Conservation (phyloP, 2,797 vertebrate species). For the Meriones psammophilus region DNA sequence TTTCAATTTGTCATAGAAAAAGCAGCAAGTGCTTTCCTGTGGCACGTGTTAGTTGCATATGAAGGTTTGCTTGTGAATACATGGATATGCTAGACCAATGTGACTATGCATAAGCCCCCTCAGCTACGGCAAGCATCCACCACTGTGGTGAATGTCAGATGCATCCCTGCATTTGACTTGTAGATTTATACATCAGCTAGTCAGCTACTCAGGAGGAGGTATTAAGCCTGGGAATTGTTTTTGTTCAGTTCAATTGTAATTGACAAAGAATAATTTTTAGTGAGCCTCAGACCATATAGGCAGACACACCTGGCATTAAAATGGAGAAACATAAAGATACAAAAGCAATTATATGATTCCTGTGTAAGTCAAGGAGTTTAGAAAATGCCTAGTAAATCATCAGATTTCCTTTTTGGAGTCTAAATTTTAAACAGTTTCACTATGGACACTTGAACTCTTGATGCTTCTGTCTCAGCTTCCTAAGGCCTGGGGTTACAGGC, state of each 20-base stretch:
- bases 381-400: conserved; percentile 20
- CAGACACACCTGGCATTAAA: not conserved
- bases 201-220: not conserved
- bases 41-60: not conserved
- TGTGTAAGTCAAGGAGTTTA: conserved; percentile 7
- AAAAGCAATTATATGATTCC: not conserved
- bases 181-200: not conserved
- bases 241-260: conserved; percentile 1
- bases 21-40: not conserved
- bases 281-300: not conserved
- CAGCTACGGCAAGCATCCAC: not conserved
- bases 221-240: not conserved
- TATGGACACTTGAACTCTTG: not conserved
- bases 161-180: not conserved
- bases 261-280: conserved; percentile 1
- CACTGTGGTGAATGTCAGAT: not conserved
- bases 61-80: conserved; percentile 3
- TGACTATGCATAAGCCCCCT: not conserved
- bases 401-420: not conserved
- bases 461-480: not conserved
- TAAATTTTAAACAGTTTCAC: not conserved
- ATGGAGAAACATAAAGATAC: not conserved
- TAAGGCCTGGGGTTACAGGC: not conserved
- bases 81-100: not conserved
- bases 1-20: conserved; percentile 13